Conservation (phyloP, 2,113 vertebrate species). For the Calidris pugnax region DNA sequence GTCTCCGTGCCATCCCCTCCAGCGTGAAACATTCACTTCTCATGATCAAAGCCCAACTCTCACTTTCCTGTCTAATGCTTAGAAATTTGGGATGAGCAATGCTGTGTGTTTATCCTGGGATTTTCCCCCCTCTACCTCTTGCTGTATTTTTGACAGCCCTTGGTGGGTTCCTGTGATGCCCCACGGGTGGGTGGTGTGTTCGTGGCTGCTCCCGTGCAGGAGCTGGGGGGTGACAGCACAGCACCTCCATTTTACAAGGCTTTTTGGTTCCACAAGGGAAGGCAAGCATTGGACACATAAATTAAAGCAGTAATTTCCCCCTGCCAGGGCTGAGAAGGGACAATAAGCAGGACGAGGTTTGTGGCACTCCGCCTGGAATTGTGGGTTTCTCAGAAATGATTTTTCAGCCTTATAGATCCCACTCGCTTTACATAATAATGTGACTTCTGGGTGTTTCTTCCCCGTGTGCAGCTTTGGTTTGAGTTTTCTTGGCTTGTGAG, state of each 20-base stretch:
- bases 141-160: background rate
- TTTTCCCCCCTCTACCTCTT: background rate
- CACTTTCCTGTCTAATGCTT: background rate
- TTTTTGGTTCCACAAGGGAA: background rate
- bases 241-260: background rate
- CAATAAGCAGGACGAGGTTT: background rate
- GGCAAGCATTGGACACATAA: background rate
- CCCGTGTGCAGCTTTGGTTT: background rate
- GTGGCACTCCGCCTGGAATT: background rate
- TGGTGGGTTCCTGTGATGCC: background rate
- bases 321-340: background rate
- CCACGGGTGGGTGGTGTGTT: background rate
- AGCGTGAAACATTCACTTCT: rapidly evolving
- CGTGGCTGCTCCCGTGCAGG: rapidly evolving
- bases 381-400: background rate
- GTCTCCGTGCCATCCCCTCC: background rate
- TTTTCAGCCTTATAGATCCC: background rate
- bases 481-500: background rate
- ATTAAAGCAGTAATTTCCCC: background rate
- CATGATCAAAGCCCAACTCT: background rate
- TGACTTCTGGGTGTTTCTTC: background rate
- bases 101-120: background rate
- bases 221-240: background rate
- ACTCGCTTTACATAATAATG: background rate
- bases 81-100: background rate